Evolutionary conservation across 2,113 vertebrate genomes (phyloP), one percentile per base, ranked within the genome.

Genomic region (Rissa tridactyla): DNA sequence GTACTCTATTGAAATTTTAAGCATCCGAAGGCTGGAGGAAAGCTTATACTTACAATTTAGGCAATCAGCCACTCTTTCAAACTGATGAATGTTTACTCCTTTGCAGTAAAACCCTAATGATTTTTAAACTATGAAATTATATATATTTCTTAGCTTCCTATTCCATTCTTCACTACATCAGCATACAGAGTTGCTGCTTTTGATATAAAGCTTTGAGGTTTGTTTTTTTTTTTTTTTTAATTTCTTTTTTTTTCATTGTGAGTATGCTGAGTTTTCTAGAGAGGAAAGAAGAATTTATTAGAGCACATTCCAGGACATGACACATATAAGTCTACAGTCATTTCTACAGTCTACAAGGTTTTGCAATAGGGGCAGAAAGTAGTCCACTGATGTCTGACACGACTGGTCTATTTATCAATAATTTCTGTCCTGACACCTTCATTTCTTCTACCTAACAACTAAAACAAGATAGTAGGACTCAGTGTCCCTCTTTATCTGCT

Each of bases 111-210:
- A 60, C 9, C 3, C 34, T 81, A 84, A 51, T 82, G 60, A 61
- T 61, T 82, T 92, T 88, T 88, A 88, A 94, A 95, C 34, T 75
- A 46, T 55, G 34, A 93, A 96, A 96, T 87, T 46, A 81, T 22
- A 94, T 72, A 34, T 51, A 86, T 91, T 76, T 83, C 52, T 83
- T 72, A 60, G 42, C 22, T 93, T 82, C 47, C 44, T 86, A 23
- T 80, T 88, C 38, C 25, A 38, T 55, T 94, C 62, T 86, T 82
- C 44, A 54, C 30, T 71, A 23, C 23, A 88, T 36, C 46, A 82
- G 27, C 61, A 82, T 23, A 55, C 17, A 61, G 54, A 70, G 26
- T 64, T 42, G 9, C 27, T 80, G 32, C 18, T 91, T 78, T 68
- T 77, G 47, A 71, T 86, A 14, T 54, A 57, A 71, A 51, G 11